phyloP scores from a whole-genome alignment of 2,888 invertebrate species.

The Fragum sueziense region DNA sequence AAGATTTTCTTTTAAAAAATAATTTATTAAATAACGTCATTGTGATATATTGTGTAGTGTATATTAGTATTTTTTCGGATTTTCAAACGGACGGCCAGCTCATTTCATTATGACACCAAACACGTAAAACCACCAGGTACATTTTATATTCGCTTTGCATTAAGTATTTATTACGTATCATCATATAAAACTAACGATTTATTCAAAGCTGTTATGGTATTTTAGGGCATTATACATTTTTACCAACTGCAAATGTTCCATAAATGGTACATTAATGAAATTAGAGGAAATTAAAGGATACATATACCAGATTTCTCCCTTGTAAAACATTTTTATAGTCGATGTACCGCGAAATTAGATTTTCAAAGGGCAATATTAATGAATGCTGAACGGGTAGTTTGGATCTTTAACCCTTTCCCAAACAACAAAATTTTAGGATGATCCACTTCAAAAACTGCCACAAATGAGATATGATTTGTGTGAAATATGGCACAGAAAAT shows the following conservation, averaged over 20 bases:
- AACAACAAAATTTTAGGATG: no score
- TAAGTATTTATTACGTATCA: slow-evolving; percentile 30
- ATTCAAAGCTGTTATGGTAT: slow-evolving; percentile 27
- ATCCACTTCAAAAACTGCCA: no score
- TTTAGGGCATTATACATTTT: slow-evolving; percentile 5
- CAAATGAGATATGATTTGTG: no score
- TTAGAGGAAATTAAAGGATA: slow-evolving; percentile 8
- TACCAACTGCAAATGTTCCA: slow-evolving; percentile 10
- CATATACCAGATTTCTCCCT: slow-evolving; percentile 8
- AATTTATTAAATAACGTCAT: no score
- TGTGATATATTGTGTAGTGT: no score
- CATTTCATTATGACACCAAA: no score
- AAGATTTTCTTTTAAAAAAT: no score
- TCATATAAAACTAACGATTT: slow-evolving; percentile 26
- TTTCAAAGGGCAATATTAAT: slow-evolving; percentile 14
- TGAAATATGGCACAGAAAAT: no score
- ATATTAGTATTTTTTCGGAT: no score
- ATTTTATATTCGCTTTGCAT: slow-evolving; percentile 10
- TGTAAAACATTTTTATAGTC: neutral
- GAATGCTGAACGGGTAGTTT: neutral
- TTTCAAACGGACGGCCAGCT: no score
- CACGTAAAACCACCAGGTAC: slow-evolving; percentile 9
- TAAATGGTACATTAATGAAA: slow-evolving; percentile 16
- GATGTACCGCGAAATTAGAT: neutral
- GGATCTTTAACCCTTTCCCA: neutral